Evolutionary conservation across 2,888 invertebrate species (phyloP), one percentile per base, ranked within the genome.

Genomic region (Oeneis ivallda): DNA sequence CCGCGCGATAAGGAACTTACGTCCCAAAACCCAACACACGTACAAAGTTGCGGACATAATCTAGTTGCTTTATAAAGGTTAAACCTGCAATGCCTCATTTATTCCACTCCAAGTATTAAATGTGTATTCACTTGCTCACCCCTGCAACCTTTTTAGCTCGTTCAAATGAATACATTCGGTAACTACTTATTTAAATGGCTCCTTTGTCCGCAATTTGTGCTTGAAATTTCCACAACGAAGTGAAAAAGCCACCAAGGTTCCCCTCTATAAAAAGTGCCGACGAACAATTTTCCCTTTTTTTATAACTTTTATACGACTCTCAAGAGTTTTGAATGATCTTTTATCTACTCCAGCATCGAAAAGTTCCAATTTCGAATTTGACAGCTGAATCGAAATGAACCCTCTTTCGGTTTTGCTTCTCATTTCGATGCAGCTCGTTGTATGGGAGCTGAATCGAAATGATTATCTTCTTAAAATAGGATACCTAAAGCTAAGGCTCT

Each of bases 161-260:
- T 58, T 37, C 37, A 32, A 60, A 49, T 50, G 60, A 49, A 60
- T 60, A 60, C 47, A 68, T 54, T 63, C 60, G 41, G 65, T 65
- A 57, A 67, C 66, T 66, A 63, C 66, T 68, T 68, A 68, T 65
- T 65, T 60, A 68, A 68, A 68, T 59, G 68, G 37, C 41, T n/a
- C 62, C 56, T 63, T 65, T 65, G 62, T 68, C 60, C 60, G 52
- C 58, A 59, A 56, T 62, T 68, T 59, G 47, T 37, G 39, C 58
- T 49, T 43, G 53, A 63, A 62, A 65, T 68, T 68, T 63, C 49
- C 50, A 59, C 57, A 34, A 50, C 62, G 41, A 65, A 59, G 67
- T 65, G 57, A 65, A 67, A 67, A 67, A 41, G 32, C 61, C 63
- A 57, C 67, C 53, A 62, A 67, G 58, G 66, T 53, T 49, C 62